Evolutionary conservation across 2,888 invertebrate genomes (phyloP).

Genomic region (Conops quadrifasciatus): DNA sequence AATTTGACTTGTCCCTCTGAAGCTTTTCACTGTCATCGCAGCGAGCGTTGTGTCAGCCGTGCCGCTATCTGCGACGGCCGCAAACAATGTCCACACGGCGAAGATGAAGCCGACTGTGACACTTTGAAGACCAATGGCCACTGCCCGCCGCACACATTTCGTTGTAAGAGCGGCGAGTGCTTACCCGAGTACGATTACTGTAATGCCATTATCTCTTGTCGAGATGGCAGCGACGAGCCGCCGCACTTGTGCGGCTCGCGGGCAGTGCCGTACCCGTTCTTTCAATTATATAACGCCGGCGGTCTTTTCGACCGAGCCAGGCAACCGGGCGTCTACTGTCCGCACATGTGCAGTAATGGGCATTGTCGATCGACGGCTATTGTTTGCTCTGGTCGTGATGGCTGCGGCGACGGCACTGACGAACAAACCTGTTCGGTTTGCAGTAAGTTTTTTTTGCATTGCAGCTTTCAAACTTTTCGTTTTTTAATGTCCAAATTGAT

Average conservation of each 20-base stretch:
- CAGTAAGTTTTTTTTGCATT: conserved; percentile 74
- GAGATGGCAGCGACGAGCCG: conserved; percentile 90
- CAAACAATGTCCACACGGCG: conserved; percentile 79
- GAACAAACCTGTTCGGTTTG: conserved; percentile 86
- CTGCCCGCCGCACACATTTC: conserved; percentile 84
- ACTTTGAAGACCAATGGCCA: conserved; percentile 67
- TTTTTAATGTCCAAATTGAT: neutral
- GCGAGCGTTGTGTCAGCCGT: conserved; percentile 78
- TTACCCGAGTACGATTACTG: conserved; percentile 91
- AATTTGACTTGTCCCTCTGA: conserved; percentile 72
- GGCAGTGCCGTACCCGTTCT: conserved; percentile 63
- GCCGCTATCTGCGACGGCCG: conserved; percentile 84
- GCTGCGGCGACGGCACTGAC: conserved; percentile 90
- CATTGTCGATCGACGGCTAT: conserved; percentile 89
- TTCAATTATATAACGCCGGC: conserved; percentile 59
- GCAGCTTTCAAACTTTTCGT: neutral
- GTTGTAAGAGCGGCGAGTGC: conserved; percentile 86
- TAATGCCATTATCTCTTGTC: conserved; percentile 86
- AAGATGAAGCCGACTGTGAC: conserved; percentile 76
- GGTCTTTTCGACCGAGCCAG: conserved; percentile 51
- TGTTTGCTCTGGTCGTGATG: conserved; percentile 88
- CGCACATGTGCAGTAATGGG: conserved; percentile 86
- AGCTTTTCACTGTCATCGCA: conserved; percentile 75
- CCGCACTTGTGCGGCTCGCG: conserved; percentile 75
- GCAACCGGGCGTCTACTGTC: conserved; percentile 69